Percentiles rank a stretch among this genome's conserved stretches.
phyloP scores from a whole-genome alignment of 1,140 invertebrate genomes.

The Sycophila sp. region DNA sequence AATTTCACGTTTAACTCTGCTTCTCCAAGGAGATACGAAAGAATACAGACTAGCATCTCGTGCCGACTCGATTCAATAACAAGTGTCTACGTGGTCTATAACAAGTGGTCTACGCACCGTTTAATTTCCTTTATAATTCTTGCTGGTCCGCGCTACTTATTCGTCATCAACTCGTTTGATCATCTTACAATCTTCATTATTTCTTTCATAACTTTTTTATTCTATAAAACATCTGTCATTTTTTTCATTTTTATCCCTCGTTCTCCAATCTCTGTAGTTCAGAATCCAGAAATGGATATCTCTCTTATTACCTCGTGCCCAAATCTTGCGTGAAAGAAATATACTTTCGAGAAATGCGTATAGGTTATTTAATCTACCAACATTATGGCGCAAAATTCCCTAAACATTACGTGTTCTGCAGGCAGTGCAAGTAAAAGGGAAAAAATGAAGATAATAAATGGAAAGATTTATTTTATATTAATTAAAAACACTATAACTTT shows the following conservation, averaged over 20 bases:
- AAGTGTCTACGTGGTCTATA: slow-evolving; percentile 39
- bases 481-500: slow-evolving; percentile 32
- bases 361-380: slow-evolving; percentile 32
- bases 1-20: slow-evolving; percentile 21
- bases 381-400: not conserved
- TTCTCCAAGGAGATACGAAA: slow-evolving; percentile 36
- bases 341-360: no score
- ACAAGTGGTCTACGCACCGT: slow-evolving; percentile 37
- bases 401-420: no score
- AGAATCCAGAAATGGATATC: no score
- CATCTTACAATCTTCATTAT: not conserved
- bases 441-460: not conserved
- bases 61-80: slow-evolving; percentile 34
- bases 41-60: slow-evolving; percentile 37
- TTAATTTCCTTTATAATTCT: slow-evolving; percentile 26
- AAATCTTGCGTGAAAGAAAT: no score
- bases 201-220: not conserved
- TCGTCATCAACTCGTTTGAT: no score
- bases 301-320: no score
- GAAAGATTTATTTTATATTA: not conserved
- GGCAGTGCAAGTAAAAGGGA: no score
- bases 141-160: not conserved
- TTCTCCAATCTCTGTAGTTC: no score
- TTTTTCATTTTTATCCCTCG: no score
- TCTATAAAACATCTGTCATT: slow-evolving; percentile 17